Percentiles rank a stretch among this genome's conserved stretches.
Evolutionary conservation across 2,113 vertebrate species (phyloP).

Genomic region (Panthera leo): DNA sequence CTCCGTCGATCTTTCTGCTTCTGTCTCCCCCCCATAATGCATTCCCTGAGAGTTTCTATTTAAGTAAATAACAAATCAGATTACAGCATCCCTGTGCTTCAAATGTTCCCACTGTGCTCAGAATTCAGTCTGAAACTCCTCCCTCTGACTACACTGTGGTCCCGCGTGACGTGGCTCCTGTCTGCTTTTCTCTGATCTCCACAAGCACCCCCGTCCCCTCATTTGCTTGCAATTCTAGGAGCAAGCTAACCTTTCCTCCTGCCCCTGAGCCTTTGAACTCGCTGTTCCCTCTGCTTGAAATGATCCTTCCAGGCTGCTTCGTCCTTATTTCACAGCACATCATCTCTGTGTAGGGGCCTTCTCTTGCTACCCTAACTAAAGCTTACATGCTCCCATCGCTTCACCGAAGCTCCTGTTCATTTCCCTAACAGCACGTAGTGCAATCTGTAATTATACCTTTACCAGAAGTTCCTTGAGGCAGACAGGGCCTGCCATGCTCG

Average conservation of each 20-base stretch:
- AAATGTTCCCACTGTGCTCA: not conserved
- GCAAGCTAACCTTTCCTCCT: not conserved
- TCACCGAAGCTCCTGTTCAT: not conserved
- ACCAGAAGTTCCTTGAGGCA: not conserved
- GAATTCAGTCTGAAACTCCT: not conserved
- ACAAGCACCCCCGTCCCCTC: not conserved
- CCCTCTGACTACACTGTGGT: no score
- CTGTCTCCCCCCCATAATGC: not conserved
- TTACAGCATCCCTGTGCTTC: not conserved
- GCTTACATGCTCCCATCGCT: not conserved
- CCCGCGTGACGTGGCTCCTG: rapidly evolving
- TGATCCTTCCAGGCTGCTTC: not conserved
- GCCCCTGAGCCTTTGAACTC: no score
- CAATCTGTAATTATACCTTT: not conserved
- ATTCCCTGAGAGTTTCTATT: not conserved
- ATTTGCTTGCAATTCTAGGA: not conserved
- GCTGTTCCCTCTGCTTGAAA: not conserved
- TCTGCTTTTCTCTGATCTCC: not conserved
- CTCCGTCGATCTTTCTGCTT: not conserved
- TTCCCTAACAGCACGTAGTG: not conserved
- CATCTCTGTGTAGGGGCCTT: not conserved
- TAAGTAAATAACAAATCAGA: not conserved
- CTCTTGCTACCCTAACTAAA: not conserved
- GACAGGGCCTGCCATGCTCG: not conserved
- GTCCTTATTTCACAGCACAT: not conserved